Conservation (phyloP, 2,888 invertebrate genomes). For the Steinernema scapterisci region DNA sequence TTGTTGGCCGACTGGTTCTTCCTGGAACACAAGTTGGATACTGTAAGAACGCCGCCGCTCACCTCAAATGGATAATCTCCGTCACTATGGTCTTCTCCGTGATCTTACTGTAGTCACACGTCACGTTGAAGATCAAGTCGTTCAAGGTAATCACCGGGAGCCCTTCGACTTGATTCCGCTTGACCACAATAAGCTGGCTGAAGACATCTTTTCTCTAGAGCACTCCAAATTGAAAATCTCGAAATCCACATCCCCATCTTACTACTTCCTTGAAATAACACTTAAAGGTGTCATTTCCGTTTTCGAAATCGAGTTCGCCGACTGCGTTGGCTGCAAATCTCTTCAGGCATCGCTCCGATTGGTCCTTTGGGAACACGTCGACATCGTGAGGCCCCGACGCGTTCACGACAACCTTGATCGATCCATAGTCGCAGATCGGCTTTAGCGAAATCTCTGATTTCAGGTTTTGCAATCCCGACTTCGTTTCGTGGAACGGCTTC, state of each 20-base stretch:
- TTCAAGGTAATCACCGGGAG: constrained; percentile 1
- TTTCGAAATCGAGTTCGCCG: background rate
- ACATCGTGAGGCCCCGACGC: constrained; percentile 20
- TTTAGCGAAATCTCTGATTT: background rate
- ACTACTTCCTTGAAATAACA: background rate
- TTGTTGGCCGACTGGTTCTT: constrained; percentile 16
- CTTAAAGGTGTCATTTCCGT: background rate
- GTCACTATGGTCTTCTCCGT: constrained; percentile 3
- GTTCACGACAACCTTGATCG: background rate
- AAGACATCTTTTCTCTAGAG: background rate
- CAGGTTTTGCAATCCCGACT: background rate
- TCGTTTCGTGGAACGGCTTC: constrained; percentile 1
- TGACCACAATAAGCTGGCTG: constrained; percentile 15
- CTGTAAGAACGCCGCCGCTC: background rate
- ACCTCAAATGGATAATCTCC: constrained; percentile 13
- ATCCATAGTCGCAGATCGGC: background rate
- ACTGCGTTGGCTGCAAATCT: background rate
- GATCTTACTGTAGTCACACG: constrained; percentile 22
- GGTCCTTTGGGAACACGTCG: constrained; percentile 18
- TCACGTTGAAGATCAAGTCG: constrained; percentile 14
- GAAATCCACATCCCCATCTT: too few relatives aligned
- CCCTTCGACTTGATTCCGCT: constrained; percentile 3
- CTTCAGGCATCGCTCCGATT: background rate
- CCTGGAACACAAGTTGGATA: background rate
- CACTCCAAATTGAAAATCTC: background rate